These are phyloP conservation scores for Ramphastos sulfuratus DNA, from an alignment of 2,113 vertebrate genomes.

Conservation along the genomic window DNA sequence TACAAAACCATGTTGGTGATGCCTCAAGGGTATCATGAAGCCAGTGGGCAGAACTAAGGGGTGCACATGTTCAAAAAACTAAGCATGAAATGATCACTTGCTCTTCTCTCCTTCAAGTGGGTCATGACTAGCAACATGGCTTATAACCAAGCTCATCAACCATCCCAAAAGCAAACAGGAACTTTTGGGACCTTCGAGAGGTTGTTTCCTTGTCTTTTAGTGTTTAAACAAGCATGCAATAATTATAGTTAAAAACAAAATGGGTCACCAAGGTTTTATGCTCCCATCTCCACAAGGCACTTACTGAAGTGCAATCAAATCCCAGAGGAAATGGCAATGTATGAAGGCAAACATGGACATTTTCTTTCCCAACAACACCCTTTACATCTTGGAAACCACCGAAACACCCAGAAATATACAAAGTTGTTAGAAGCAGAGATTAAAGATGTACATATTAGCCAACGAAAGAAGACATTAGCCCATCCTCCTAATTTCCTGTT, in stretches of 20 bases:
- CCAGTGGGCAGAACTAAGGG: neutral
- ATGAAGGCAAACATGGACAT: neutral
- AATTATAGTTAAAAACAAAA: slow-evolving; percentile 21
- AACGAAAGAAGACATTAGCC: neutral
- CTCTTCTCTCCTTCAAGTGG: neutral
- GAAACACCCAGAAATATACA: slow-evolving; percentile 31
- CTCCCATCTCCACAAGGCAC: neutral
- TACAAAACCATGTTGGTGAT: neutral
- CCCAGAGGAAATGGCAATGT: neutral
- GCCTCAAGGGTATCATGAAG: neutral
- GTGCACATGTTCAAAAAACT: neutral
- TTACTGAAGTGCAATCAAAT: neutral
- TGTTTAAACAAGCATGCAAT: neutral
- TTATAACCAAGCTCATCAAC: neutral
- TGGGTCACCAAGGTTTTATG: neutral
- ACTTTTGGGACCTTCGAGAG: neutral
- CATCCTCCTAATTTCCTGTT: slow-evolving; percentile 13
- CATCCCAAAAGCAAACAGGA: neutral
- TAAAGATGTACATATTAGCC: neutral
- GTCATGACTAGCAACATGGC: neutral
- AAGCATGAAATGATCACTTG: neutral
- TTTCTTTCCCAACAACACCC: slow-evolving; percentile 64
- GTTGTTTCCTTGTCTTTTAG: neutral
- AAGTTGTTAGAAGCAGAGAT: slow-evolving; percentile 31
- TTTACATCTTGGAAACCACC: slow-evolving; percentile 27